Evolutionary conservation across 2,797 vertebrate species (phyloP), one percentile per base, ranked within the genome.

Genomic region (Yasuhikotakia modesta): DNA sequence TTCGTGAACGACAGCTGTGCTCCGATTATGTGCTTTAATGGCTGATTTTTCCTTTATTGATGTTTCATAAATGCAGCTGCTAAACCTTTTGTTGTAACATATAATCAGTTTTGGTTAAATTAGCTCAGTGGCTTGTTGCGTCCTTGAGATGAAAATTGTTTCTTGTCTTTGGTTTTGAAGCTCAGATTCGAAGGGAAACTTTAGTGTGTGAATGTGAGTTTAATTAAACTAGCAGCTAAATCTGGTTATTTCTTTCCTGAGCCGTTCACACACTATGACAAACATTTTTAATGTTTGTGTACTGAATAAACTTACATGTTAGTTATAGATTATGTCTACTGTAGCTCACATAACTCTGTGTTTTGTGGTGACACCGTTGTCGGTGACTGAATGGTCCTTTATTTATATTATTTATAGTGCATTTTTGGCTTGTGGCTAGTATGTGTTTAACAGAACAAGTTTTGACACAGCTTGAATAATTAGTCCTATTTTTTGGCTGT

Each of bases 31-130:
- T 32, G 13, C 46, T 52, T 16, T 70, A 64, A 52, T 27, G 32
- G 14, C 19, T 16, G 19, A n/a, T 22, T 61, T 70, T 70, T 43
- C 2, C 3, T 63, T 70, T 77, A 63, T 78, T 78, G 66, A 78
- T 14, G 14, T 52, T 70, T 52, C 45, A 63, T 52, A 48, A 63
- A 76, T 69, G 43, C n/a, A 35, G 76, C 46, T 63, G 57, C 58
- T 11, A 21, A 63, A 30, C 30, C 57, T 78, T 78, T 78, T 78
- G 67, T 70, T 78, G 57, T 27, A 14, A 63, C 32, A 46, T 46
- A 61, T 11, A 77, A 70, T 78, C 5, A 53, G 16, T 70, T 43
- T 77, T 61, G 43, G 67, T 70, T 63, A 61, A 77, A 70, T 77
- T 61, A 77, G 66, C 45, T 77, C 13, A 69, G 75, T 50, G 64